Evolutionary conservation across 2,888 invertebrate species (phyloP).

Genomic region (Perizoma flavofasciatum): DNA sequence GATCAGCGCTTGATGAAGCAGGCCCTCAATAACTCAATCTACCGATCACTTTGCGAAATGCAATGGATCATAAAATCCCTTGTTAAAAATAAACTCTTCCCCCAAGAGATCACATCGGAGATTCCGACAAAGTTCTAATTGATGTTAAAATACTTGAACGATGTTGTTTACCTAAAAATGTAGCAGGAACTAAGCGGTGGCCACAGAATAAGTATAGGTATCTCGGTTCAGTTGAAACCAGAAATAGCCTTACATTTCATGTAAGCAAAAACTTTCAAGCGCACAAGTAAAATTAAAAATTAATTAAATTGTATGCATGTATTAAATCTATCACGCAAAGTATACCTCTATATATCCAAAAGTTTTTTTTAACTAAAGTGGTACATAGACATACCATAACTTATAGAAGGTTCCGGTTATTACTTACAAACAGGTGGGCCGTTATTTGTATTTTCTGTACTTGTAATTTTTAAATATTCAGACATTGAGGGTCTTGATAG

Average conservation of each 20-base stretch:
- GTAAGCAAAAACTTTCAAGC: neutral
- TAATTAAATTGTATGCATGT: no score
- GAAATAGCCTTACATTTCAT: neutral
- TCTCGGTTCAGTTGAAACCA: neutral
- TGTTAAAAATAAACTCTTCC: conserved; percentile 31
- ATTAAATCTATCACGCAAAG: no score
- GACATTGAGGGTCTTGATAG: no score
- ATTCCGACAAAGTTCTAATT: conserved; percentile 38
- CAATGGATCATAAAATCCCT: conserved; percentile 26
- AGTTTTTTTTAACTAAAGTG: no score
- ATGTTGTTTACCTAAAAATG: conserved; percentile 41
- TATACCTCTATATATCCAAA: no score
- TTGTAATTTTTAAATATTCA: no score
- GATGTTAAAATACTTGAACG: conserved; percentile 40
- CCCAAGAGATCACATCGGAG: conserved; percentile 30
- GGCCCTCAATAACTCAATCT: conserved; percentile 11
- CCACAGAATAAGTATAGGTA: conserved; percentile 8
- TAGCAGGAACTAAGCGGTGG: conserved; percentile 26
- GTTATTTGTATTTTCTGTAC: no score
- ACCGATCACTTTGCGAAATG: conserved; percentile 14
- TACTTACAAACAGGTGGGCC: no score
- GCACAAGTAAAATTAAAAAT: no score
- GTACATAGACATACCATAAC: no score
- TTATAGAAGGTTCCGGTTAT: no score
- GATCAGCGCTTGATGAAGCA: conserved; percentile 1